Evolutionary conservation across 2,888 invertebrate genomes (phyloP), one percentile per base, ranked within the genome.

Genomic region (Polymixis lichenea): DNA sequence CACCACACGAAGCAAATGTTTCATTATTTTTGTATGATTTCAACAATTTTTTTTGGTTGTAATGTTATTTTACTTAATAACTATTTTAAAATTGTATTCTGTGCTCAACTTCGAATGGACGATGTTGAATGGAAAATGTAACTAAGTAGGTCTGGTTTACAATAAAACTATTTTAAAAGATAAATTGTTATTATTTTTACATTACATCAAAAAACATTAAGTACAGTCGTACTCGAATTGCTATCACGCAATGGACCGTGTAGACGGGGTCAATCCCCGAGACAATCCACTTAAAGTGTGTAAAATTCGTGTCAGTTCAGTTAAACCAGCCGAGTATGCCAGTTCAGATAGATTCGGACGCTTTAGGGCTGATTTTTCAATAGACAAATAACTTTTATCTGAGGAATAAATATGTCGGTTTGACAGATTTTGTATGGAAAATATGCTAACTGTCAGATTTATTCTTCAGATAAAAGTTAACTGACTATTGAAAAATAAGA

Each of bases 141-240:
- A 58, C 64, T 49, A 56, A 53, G 38, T 67, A 32, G n/a, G 68
- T 17, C 13, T 65, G 65, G 58, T 65, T 53, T 70, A 76, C 58
- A 78, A 76, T 78, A 70, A 69, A 77, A 75, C 65, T 49, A 69
- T 76, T 65, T 60, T 65, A 75, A 74, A 73, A 73, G 13, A 73
- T 28, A 22, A 11, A 32, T 38, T 67, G 19, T 38, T 32, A 38
- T 22, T 22, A n/a, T 19, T 43, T 51, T 73, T 73, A 32, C 13
- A 46, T 56, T 38, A n/a, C n/a, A n/a, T n/a, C n/a, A 38, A 11
- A 55, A 67, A 19, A 56, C n/a, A 56, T 56, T n/a, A 32, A n/a
- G 8, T 28, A 25, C 6, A 25, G 7, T 46, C 19, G 17, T 46
- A 6, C 19, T 64, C n/a, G 19, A 62, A 62, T 43, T 43, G 11